These are phyloP conservation scores for Xestia xanthographa DNA, from an alignment of 2,888 invertebrate genomes.

Conservation along the genomic window DNA sequence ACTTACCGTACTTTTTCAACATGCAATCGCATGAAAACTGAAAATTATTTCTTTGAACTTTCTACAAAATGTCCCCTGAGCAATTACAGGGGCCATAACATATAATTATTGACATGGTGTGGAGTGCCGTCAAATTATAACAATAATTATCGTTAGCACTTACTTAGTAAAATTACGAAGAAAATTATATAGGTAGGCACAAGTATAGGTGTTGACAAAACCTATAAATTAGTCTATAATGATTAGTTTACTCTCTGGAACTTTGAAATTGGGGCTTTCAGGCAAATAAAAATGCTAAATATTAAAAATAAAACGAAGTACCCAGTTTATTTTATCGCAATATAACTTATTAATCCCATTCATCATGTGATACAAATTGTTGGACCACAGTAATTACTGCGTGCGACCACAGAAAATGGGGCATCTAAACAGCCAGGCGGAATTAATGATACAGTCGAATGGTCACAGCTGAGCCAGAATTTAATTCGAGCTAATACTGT, in stretches of 20 bases:
- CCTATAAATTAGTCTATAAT: background rate
- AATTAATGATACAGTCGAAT: constrained; percentile 56
- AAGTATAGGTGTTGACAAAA: constrained; percentile 3
- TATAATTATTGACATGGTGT: constrained; percentile 50
- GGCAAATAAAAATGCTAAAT: background rate
- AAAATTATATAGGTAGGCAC: background rate
- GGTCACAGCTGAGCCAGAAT: constrained; percentile 37
- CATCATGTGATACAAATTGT: constrained; percentile 33
- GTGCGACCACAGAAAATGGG: constrained; percentile 46
- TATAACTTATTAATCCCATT: constrained; percentile 12
- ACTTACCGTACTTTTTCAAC: constrained; percentile 39
- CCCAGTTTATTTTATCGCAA: constrained; percentile 16
- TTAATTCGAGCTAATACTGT: constrained; percentile 31
- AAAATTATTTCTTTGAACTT: constrained; percentile 59
- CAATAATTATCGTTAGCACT: constrained; percentile 17
- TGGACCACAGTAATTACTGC: constrained; percentile 34
- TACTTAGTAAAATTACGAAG: constrained; percentile 7
- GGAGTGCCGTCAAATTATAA: constrained; percentile 20
- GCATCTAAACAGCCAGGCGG: constrained; percentile 42
- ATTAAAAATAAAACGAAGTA: constrained; percentile 4
- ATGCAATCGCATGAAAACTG: constrained; percentile 58
- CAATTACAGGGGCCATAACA: constrained; percentile 31
- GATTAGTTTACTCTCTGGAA: background rate
- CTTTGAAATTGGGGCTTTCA: background rate
- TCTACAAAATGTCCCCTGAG: constrained; percentile 27